Conservation (phyloP, 2,797 vertebrate genomes). For the Enteromius thamalakanensis region DNA sequence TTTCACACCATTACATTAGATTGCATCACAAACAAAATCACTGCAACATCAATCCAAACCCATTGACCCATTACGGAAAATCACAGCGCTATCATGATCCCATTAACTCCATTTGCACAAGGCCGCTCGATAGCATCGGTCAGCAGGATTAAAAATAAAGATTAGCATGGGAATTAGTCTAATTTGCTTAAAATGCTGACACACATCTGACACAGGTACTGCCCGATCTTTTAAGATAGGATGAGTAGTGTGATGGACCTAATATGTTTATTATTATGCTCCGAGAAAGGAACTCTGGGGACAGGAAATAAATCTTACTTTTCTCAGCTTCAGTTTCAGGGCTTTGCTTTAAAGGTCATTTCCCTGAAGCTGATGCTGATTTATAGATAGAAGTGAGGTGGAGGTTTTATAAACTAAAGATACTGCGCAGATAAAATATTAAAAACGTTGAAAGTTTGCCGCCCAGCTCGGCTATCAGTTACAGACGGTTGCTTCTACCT, state of each 20-base stretch:
- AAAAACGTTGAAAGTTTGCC: constrained; percentile 16
- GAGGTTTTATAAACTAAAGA: constrained; percentile 40
- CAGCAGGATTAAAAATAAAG: constrained; percentile 49
- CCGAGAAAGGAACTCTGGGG: constrained; percentile 2
- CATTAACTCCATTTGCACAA: constrained; percentile 53
- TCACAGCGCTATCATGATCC: constrained; percentile 50
- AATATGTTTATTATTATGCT: constrained; percentile 31
- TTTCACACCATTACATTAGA: constrained; percentile 35
- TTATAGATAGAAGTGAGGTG: constrained; percentile 36
- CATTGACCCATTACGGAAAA: constrained; percentile 55
- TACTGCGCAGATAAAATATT: constrained; percentile 35
- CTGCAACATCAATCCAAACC: constrained; percentile 33
- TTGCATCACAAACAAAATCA: constrained; percentile 47
- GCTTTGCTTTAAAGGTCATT: constrained; percentile 48
- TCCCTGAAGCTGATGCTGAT: constrained; percentile 43
- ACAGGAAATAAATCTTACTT: constrained; percentile 39
- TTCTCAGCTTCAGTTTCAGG: constrained; percentile 34
- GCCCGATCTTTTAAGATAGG: neutral
- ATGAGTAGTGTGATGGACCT: neutral
- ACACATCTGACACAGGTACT: neutral
- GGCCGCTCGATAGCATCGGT: constrained; percentile 45
- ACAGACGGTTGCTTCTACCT: constrained; percentile 5
- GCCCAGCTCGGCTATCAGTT: constrained; percentile 4
- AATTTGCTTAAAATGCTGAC: constrained; percentile 32
- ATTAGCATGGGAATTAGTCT: constrained; percentile 56